These are phyloP conservation scores for Germaria angustata DNA, from an alignment of 2,888 invertebrate genomes.

Conservation along the genomic window DNA sequence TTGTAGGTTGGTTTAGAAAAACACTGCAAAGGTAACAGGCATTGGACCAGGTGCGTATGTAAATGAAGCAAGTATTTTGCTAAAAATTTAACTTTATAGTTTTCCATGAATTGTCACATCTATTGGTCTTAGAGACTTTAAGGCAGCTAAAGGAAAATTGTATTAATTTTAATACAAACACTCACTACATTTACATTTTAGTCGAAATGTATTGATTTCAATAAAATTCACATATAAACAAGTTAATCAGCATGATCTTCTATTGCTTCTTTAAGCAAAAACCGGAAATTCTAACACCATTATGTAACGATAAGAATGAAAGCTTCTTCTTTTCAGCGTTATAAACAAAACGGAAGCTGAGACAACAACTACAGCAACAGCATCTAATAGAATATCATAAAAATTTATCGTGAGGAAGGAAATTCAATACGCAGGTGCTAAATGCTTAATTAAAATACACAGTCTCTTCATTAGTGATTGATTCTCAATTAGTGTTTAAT, in stretches of 20 bases:
- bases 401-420: slow-evolving; percentile 1
- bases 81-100: slow-evolving; percentile 1
- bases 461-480: neutral
- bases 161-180: neutral
- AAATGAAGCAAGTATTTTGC: neutral
- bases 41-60: slow-evolving; percentile 53
- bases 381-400: neutral
- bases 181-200: neutral
- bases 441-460: neutral
- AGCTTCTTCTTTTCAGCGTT: neutral
- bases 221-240: slow-evolving; percentile 9
- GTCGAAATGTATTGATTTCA: neutral
- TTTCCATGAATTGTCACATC: slow-evolving; percentile 44
- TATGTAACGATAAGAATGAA: slow-evolving; percentile 34
- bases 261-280: neutral
- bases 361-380: neutral
- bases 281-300: slow-evolving; percentile 53
- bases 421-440: slow-evolving; percentile 27
- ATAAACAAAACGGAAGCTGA: slow-evolving; percentile 37
- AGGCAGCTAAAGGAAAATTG: slow-evolving; percentile 18
- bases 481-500: neutral
- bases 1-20: neutral
- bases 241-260: too few species aligned
- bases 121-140: slow-evolving; percentile 16
- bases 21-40: neutral